Conservation (phyloP, 2,797 vertebrate genomes). For the Threskiornis aethiopicus region DNA sequence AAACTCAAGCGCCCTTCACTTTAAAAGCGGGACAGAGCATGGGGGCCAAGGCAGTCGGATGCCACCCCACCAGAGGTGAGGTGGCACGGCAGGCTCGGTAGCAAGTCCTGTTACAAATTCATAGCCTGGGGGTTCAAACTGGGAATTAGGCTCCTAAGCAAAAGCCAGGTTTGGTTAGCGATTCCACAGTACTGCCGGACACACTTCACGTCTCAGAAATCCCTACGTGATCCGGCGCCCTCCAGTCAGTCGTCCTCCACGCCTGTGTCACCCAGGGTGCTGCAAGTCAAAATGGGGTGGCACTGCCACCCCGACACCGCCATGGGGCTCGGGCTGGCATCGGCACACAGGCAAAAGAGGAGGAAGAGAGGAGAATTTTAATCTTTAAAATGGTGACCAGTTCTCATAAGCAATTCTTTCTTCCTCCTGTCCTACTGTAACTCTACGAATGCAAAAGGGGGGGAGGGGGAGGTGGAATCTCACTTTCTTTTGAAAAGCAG, state of each 20-base stretch:
- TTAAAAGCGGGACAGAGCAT: not conserved
- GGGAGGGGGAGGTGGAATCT: too few relatives aligned
- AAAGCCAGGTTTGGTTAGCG: not conserved
- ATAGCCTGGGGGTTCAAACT: not conserved
- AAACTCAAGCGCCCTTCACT: not conserved
- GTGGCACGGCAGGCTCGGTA: not conserved
- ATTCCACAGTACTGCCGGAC: not conserved
- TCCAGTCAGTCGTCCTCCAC: not conserved
- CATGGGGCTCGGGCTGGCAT: fast-evolving
- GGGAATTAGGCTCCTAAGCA: not conserved
- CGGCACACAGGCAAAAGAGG: not conserved
- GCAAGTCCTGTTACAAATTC: not conserved
- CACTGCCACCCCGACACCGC: not conserved
- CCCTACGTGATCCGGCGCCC: fast-evolving
- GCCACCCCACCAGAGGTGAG: not conserved
- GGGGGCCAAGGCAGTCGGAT: fast-evolving
- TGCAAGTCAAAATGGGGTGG: not conserved
- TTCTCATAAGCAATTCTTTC: not conserved
- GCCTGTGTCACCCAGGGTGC: not conserved
- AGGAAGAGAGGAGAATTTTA: not conserved
- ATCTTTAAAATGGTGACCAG: not conserved
- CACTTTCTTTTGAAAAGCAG: not conserved
- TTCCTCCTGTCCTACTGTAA: not conserved
- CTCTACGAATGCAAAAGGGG: not conserved
- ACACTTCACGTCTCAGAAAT: not conserved